A percentile compares a stretch with the other conserved stretches of the same genome.
These are phyloP conservation scores for Habroteleia sp. DNA, from an alignment of 2,888 invertebrate genomes.

Conservation along the genomic window DNA sequence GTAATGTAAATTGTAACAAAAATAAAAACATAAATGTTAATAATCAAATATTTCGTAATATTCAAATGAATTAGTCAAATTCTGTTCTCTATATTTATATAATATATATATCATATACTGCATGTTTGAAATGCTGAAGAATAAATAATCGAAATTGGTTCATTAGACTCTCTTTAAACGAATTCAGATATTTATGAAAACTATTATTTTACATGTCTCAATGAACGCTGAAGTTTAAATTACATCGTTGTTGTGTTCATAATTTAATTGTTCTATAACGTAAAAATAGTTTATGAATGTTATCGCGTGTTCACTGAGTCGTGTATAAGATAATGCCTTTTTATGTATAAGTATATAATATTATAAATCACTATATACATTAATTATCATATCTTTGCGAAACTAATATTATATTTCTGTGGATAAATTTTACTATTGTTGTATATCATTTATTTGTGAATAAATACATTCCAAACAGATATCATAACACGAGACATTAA, in stretches of 20 bases:
- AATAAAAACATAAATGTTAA: conserved; percentile 18
- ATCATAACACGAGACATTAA: conserved; percentile 43
- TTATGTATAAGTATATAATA: conserved; percentile 24
- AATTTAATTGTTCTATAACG: conserved; percentile 43
- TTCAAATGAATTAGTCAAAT: conserved; percentile 20
- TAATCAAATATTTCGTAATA: conserved; percentile 18
- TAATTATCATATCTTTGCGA: conserved; percentile 21
- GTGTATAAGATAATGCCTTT: conserved; percentile 14
- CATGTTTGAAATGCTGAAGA: conserved; percentile 4
- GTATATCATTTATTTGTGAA: conserved; percentile 14
- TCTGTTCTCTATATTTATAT: conserved; percentile 18
- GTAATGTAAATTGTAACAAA: conserved; percentile 22
- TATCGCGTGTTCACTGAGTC: conserved; percentile 36
- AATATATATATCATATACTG: conserved; percentile 24
- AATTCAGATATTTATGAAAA: conserved; percentile 22
- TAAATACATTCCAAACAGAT: conserved; percentile 58
- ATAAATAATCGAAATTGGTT: conserved; percentile 41
- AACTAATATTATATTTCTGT: conserved; percentile 23
- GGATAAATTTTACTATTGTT: conserved; percentile 13
- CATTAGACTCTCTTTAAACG: conserved; percentile 19
- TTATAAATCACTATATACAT: conserved; percentile 20
- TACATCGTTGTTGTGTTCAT: conserved; percentile 35
- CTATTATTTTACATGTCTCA: conserved; percentile 21
- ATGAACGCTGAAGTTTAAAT: conserved; percentile 39
- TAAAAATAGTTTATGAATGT: conserved; percentile 53